These are phyloP conservation scores for Pseudomugil tenellus DNA, from an alignment of 2,797 vertebrate genomes.

Conservation along the genomic window DNA sequence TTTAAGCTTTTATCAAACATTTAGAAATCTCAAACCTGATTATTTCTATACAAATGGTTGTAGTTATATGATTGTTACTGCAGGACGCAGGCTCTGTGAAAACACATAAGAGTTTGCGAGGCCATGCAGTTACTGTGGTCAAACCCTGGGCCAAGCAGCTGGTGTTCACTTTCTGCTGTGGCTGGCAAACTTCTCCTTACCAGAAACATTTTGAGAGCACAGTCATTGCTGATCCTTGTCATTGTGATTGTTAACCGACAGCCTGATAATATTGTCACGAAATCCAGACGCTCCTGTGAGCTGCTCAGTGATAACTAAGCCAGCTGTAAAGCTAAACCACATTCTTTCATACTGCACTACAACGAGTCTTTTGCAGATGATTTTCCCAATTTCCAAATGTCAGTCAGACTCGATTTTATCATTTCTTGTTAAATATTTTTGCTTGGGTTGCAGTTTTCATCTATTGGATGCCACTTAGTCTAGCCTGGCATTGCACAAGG, in stretches of 20 bases:
- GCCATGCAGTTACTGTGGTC: not conserved
- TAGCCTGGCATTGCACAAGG: conserved; percentile 5
- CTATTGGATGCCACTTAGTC: conserved; percentile 5
- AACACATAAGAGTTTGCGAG: not conserved
- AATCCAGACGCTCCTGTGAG: conserved; percentile 59
- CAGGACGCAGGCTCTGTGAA: conserved; percentile 1
- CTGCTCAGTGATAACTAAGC: conserved; percentile 47
- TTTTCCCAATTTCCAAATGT: conserved; percentile 47
- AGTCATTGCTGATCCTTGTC: conserved; percentile 12
- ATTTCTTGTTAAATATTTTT: conserved; percentile 38
- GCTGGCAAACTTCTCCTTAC: conserved; percentile 16
- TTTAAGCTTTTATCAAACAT: not conserved
- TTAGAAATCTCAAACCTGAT: not conserved
- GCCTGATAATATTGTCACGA: conserved; percentile 34
- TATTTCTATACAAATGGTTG: not conserved
- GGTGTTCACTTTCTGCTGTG: conserved; percentile 3
- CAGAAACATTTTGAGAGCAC: conserved; percentile 18
- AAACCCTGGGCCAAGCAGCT: conserved; percentile 1
- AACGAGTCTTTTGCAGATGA: conserved; percentile 41
- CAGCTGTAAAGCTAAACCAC: conserved; percentile 50
- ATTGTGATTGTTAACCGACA: conserved; percentile 37
- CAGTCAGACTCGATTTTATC: conserved; percentile 30
- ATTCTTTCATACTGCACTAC: conserved; percentile 31
- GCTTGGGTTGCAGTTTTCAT: conserved; percentile 6
- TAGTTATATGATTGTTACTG: not conserved